These are phyloP conservation scores for Eupithecia pulchellata DNA, from an alignment of 2,888 invertebrate genomes.

Conservation along the genomic window DNA sequence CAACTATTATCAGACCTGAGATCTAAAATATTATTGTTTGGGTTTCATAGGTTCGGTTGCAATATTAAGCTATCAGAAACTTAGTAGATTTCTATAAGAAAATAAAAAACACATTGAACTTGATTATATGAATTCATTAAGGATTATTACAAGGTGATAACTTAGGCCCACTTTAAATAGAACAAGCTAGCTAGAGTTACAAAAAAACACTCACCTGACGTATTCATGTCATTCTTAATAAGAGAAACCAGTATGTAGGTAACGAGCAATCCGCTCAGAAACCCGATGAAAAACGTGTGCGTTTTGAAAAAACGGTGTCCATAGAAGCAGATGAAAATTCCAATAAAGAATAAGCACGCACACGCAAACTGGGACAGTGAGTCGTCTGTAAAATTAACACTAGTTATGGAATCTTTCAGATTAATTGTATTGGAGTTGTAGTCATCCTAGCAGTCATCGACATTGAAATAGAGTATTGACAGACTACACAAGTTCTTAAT, in stretches of 20 bases:
- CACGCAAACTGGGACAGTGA: constrained; percentile 59
- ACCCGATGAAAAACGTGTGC: constrained; percentile 87
- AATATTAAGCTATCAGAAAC: background rate
- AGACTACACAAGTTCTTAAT: too few relatives aligned
- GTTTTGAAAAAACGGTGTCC: constrained; percentile 88
- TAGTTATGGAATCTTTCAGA: background rate
- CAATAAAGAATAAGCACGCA: constrained; percentile 84
- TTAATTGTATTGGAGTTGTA: too few relatives aligned
- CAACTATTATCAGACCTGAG: background rate
- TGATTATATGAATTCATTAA: background rate
- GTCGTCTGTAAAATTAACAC: constrained; percentile 32
- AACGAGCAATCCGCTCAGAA: constrained; percentile 83
- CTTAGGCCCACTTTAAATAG: background rate
- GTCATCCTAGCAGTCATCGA: too few relatives aligned
- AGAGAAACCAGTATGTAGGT: constrained; percentile 78
- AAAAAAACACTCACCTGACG: constrained; percentile 48
- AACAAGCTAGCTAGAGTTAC: background rate
- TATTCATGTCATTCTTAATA: constrained; percentile 50
- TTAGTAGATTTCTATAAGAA: background rate
- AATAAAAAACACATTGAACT: background rate
- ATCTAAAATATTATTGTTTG: background rate
- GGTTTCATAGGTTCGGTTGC: background rate
- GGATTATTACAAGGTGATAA: constrained; percentile 15
- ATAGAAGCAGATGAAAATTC: constrained; percentile 86
- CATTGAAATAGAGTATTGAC: too few relatives aligned